These are phyloP conservation scores for Gastracanthus pulcherrimus DNA, from an alignment of 2,888 invertebrate species.

Conservation along the genomic window DNA sequence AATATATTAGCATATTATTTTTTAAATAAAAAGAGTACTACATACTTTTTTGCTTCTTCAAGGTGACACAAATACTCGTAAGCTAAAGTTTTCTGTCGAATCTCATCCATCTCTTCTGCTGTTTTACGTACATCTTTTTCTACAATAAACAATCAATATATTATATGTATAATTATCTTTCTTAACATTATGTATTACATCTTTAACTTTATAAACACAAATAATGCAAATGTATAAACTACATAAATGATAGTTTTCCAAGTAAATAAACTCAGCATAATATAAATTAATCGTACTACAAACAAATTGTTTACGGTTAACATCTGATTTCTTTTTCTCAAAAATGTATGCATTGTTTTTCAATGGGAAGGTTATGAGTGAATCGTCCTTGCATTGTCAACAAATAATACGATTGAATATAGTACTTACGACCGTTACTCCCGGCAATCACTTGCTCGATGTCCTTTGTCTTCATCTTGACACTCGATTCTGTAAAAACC, in stretches of 20 bases:
- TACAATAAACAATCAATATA: background rate
- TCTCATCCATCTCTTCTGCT: conserved; percentile 86
- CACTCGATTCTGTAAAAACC: background rate
- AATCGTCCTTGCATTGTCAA: background rate
- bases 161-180: background rate
- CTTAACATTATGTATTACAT: background rate
- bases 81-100: conserved; percentile 85
- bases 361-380: background rate
- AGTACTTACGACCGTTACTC: conserved; percentile 29
- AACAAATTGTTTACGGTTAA: background rate
- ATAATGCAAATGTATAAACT: background rate
- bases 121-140: conserved; percentile 74
- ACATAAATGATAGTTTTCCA: background rate
- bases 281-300: background rate
- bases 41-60: conserved; percentile 86
- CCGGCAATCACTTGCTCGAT: background rate
- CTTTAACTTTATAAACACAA: background rate
- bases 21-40: conserved; percentile 53
- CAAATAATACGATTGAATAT: background rate
- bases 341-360: background rate
- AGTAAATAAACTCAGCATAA: background rate
- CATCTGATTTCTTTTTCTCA: background rate
- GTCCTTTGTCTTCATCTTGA: conserved; percentile 51
- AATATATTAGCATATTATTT: background rate
- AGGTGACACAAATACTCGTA: conserved; percentile 89